Conservation (phyloP, 2,113 vertebrate genomes). For the Myotis davidii region DNA sequence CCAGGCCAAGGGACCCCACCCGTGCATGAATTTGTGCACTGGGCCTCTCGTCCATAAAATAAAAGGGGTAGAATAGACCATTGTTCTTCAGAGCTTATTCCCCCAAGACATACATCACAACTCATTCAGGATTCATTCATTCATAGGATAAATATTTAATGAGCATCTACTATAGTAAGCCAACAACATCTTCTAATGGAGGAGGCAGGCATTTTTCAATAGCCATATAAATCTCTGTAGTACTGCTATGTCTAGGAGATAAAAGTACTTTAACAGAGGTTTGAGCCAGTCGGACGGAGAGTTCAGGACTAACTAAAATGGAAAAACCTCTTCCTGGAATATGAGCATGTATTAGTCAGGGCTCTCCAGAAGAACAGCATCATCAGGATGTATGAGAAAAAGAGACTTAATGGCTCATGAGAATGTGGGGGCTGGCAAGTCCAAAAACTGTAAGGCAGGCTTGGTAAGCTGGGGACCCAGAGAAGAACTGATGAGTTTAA, state of each 20-base stretch:
- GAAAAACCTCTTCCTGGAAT: neutral
- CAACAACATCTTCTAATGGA: neutral
- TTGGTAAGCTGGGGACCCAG: neutral
- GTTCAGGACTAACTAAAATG: neutral
- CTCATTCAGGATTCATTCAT: neutral
- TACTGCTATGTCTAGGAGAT: neutral
- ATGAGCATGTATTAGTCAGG: neutral
- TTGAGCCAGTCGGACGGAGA: neutral
- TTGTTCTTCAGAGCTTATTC: neutral
- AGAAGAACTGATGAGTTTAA: neutral
- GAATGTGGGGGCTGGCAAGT: neutral
- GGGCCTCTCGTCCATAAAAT: neutral
- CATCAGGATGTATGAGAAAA: neutral
- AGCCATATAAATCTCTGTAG: neutral
- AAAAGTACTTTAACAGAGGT: neutral
- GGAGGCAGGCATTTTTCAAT: neutral
- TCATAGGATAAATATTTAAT: slow-evolving; percentile 40
- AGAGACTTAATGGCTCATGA: neutral
- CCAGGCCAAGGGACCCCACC: too few relatives aligned
- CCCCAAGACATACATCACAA: neutral
- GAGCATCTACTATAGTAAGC: neutral
- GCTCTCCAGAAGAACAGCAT: neutral
- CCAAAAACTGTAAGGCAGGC: neutral
- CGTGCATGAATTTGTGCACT: too few relatives aligned
- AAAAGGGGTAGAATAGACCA: neutral